Conservation (phyloP, 1,140 invertebrate genomes). For the Drosophila leontia region DNA sequence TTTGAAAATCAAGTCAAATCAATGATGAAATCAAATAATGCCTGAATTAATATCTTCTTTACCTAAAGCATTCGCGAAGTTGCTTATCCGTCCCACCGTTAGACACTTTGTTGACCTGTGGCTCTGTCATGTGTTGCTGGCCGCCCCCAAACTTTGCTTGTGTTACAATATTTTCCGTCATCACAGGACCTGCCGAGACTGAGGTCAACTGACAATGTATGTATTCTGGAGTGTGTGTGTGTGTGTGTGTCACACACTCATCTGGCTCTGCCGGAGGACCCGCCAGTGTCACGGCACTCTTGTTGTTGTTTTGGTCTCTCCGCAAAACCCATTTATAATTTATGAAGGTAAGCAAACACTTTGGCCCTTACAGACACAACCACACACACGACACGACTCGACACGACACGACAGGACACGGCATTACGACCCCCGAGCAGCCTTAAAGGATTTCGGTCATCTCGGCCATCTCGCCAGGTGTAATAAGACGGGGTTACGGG, state of each 20-base stretch:
- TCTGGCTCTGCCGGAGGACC: slow-evolving; percentile 9
- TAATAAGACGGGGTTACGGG: slow-evolving; percentile 19
- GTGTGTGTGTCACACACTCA: slow-evolving; percentile 29
- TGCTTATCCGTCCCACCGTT: slow-evolving; percentile 13
- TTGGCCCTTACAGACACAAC: slow-evolving; percentile 35
- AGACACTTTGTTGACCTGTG: slow-evolving; percentile 43
- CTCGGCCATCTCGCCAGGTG: slow-evolving; percentile 32
- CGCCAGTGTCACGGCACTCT: slow-evolving; percentile 5
- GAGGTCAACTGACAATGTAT: slow-evolving; percentile 54
- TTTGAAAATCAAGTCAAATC: background rate
- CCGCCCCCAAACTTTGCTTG: slow-evolving; percentile 32
- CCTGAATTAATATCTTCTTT: background rate
- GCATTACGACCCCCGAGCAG: slow-evolving; percentile 33
- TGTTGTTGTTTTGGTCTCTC: slow-evolving; percentile 56
- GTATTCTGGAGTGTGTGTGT: slow-evolving; percentile 23
- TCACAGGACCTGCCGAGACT: slow-evolving; percentile 31
- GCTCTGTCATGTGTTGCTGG: slow-evolving; percentile 40
- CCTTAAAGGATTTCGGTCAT: slow-evolving; percentile 61
- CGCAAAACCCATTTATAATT: slow-evolving; percentile 75
- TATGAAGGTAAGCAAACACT: slow-evolving; percentile 83
- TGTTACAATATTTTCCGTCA: slow-evolving; percentile 54
- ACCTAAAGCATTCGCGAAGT: background rate
- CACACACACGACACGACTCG: slow-evolving; percentile 35
- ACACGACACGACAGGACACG: slow-evolving; percentile 26
- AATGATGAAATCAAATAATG: background rate